These are phyloP conservation scores for Loxodonta africana DNA, from an alignment of 2,113 vertebrate genomes.

Conservation along the genomic window DNA sequence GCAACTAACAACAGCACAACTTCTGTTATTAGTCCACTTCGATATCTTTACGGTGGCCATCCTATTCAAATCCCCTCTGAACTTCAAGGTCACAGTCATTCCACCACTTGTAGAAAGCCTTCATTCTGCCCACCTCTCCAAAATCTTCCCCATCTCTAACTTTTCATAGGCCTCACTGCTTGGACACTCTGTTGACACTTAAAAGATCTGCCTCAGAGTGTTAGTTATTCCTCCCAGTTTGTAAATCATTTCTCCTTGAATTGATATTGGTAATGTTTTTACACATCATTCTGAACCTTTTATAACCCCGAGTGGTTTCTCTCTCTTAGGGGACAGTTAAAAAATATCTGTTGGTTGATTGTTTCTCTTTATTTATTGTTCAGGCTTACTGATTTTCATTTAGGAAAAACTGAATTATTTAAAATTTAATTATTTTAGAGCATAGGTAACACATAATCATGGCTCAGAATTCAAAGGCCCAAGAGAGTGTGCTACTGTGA, in stretches of 20 bases:
- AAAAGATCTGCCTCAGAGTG: too few relatives aligned
- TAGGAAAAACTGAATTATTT: constrained; percentile 1
- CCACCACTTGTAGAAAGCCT: not conserved
- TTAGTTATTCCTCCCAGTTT: not conserved
- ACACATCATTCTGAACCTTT: not conserved
- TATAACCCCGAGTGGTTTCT: not conserved
- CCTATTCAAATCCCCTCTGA: constrained; percentile 25
- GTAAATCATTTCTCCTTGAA: not conserved
- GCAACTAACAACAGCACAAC: too few relatives aligned
- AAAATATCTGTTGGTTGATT: not conserved
- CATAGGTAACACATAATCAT: not conserved
- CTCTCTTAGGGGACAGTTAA: not conserved
- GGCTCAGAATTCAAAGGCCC: not conserved
- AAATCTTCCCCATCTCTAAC: not conserved
- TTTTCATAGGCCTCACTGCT: not conserved
- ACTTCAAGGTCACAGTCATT: constrained; percentile 12
- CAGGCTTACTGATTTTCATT: constrained; percentile 7
- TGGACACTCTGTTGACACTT: not conserved
- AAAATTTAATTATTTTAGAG: constrained; percentile 7
- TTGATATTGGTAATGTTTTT: not conserved
- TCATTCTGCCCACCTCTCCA: not conserved
- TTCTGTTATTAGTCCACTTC: not conserved
- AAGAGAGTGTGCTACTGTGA: not conserved
- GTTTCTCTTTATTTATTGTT: constrained; percentile 36
- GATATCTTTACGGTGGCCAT: not conserved